A percentile compares a stretch with the other conserved stretches of the same genome.
phyloP scores from a whole-genome alignment of 2,888 invertebrate species.

The Pinctada fucata region DNA sequence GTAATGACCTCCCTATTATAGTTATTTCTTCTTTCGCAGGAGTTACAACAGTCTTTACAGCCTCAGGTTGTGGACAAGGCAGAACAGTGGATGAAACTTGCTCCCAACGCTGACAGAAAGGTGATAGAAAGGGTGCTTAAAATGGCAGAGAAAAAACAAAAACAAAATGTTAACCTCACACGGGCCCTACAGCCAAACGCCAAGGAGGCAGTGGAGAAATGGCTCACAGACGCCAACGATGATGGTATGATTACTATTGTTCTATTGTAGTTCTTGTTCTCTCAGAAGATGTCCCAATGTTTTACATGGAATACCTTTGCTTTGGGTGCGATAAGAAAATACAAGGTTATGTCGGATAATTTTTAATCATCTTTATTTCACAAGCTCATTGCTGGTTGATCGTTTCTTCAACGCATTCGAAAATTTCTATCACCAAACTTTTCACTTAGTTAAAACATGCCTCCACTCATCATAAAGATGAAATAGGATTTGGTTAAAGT shows the following conservation, averaged over 20 bases:
- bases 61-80: constrained; percentile 58
- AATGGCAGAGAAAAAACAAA: constrained; percentile 56
- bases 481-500: no score
- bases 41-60: constrained; percentile 44
- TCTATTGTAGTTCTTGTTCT: no score
- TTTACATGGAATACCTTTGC: no score
- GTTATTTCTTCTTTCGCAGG: constrained; percentile 15
- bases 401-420: no score
- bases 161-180: constrained; percentile 50
- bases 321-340: no score
- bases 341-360: background rate
- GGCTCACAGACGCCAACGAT: constrained; percentile 65
- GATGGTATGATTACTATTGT: constrained; percentile 49
- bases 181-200: constrained; percentile 62
- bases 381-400: no score
- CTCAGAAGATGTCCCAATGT: no score
- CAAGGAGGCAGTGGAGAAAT: constrained; percentile 60
- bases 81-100: constrained; percentile 57
- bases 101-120: constrained; percentile 57
- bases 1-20: no score
- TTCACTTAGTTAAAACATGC: no score
- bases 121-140: constrained; percentile 59
- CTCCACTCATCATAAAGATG: no score
- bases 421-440: no score
- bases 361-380: no score